Percentiles rank a stretch among this genome's conserved stretches.
phyloP scores from a whole-genome alignment of 2,888 invertebrate species.

The Caenorhabditis parvicauda region DNA sequence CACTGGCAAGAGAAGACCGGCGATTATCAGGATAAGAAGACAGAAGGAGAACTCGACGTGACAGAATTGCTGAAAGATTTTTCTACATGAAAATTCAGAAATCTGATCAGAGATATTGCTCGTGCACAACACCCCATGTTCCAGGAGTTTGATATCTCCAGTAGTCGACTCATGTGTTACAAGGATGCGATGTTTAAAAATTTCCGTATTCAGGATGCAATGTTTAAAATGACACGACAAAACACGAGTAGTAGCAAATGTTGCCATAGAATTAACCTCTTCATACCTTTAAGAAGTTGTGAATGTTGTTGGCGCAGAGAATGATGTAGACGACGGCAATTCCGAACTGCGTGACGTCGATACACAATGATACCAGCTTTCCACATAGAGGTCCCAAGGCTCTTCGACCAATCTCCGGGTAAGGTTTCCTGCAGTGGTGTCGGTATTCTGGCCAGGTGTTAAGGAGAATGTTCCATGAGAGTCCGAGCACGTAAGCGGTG shows the following conservation, averaged over 20 bases:
- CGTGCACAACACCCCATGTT: too few relatives aligned
- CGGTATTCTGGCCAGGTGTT: constrained; percentile 54
- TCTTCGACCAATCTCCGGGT: constrained; percentile 56
- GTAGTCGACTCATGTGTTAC: too few relatives aligned
- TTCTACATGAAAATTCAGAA: too few relatives aligned
- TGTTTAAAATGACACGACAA: too few relatives aligned
- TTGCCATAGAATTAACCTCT: too few relatives aligned
- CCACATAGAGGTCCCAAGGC: constrained; percentile 48
- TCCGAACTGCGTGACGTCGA: constrained; percentile 56
- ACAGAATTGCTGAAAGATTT: too few relatives aligned
- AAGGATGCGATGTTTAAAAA: too few relatives aligned
- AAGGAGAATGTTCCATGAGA: constrained; percentile 53
- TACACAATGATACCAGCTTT: constrained; percentile 45
- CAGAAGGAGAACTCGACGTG: too few relatives aligned
- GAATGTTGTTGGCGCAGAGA: constrained; percentile 57
- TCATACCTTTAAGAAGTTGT: constrained; percentile 48
- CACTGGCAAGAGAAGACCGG: constrained; percentile 52
- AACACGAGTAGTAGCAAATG: too few relatives aligned
- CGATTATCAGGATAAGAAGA: constrained; percentile 51
- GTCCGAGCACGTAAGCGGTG: constrained; percentile 56
- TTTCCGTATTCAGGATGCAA: too few relatives aligned
- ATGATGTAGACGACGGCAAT: constrained; percentile 55
- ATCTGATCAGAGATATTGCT: too few relatives aligned
- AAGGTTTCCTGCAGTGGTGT: constrained; percentile 57
- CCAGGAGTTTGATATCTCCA: constrained; percentile 23